phyloP scores from a whole-genome alignment of 2,797 vertebrate genomes.

The Mormyrops boulengeri region DNA sequence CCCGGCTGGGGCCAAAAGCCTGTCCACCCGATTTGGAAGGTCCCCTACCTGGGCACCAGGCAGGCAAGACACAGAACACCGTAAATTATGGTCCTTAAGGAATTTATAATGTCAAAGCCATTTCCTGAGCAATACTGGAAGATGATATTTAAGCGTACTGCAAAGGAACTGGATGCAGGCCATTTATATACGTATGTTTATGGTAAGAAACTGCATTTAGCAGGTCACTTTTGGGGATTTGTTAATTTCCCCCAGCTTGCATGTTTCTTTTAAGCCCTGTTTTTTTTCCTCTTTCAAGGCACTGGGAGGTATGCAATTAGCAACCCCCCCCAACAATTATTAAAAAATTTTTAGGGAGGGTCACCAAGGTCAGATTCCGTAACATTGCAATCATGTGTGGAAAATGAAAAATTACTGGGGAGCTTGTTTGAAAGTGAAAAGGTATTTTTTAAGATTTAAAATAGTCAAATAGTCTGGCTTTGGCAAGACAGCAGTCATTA shows the following conservation, averaged over 20 bases:
- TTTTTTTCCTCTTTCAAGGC: conserved; percentile 3
- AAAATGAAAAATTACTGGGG: conserved; percentile 23
- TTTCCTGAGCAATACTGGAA: conserved; percentile 14
- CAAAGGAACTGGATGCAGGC: not conserved
- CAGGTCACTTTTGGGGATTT: not conserved
- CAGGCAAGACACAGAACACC: conserved; percentile 44
- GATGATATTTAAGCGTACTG: not conserved
- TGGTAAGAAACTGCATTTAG: not conserved
- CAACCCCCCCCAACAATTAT: conserved; percentile 18
- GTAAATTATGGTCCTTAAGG: conserved; percentile 48
- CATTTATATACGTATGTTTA: not conserved
- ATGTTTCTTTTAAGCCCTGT: not conserved
- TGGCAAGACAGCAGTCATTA: conserved; percentile 27
- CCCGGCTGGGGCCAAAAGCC: too few relatives aligned
- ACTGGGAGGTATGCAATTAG: conserved; percentile 30
- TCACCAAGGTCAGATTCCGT: conserved; percentile 21
- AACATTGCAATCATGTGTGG: conserved; percentile 23
- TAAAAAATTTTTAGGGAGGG: conserved; percentile 17
- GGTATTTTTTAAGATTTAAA: conserved; percentile 12
- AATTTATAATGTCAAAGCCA: conserved; percentile 46
- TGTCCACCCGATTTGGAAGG: too few relatives aligned
- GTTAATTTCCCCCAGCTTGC: conserved; percentile 14
- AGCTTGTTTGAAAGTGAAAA: conserved; percentile 5
- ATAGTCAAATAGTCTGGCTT: conserved; percentile 12
- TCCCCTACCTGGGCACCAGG: too few relatives aligned